Percentiles rank a stretch among this genome's conserved stretches.
phyloP scores from a whole-genome alignment of 2,888 invertebrate species.

The Oscheius sp. region DNA sequence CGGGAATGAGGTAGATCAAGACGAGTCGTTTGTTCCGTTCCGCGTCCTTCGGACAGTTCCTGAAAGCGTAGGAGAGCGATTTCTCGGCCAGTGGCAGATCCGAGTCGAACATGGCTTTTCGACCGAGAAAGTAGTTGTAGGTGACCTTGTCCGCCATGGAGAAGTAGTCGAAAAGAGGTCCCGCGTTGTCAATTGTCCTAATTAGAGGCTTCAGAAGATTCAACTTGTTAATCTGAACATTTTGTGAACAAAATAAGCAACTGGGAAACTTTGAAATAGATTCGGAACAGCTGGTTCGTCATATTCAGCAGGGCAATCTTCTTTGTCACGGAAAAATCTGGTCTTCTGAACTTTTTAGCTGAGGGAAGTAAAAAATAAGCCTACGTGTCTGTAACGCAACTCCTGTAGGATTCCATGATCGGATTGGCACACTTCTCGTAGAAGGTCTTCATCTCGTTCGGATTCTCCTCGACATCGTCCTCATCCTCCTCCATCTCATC shows the following conservation, averaged over 20 bases:
- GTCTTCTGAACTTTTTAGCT: constrained; percentile 78
- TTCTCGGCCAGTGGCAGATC: constrained; percentile 93
- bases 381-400: constrained; percentile 67
- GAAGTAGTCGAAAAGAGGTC: constrained; percentile 86
- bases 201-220: constrained; percentile 86
- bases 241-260: background rate
- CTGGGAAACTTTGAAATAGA: constrained; percentile 84
- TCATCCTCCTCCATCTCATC: constrained; percentile 51
- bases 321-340: constrained; percentile 90
- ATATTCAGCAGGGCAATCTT: constrained; percentile 93
- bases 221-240: constrained; percentile 77
- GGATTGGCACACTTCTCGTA: constrained; percentile 63
- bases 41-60: constrained; percentile 83
- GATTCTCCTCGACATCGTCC: constrained; percentile 49
- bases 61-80: constrained; percentile 90
- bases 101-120: constrained; percentile 98
- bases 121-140: constrained; percentile 92
- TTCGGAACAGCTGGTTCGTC: constrained; percentile 95
- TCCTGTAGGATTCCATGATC: constrained; percentile 69
- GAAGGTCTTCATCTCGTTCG: constrained; percentile 48
- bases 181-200: constrained; percentile 92
- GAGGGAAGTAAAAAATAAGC: constrained; percentile 25
- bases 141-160: constrained; percentile 91
- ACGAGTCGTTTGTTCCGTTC: constrained; percentile 90
- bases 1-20: constrained; percentile 84